phyloP scores from a whole-genome alignment of 2,797 vertebrate species.

The Xenops minutus region DNA sequence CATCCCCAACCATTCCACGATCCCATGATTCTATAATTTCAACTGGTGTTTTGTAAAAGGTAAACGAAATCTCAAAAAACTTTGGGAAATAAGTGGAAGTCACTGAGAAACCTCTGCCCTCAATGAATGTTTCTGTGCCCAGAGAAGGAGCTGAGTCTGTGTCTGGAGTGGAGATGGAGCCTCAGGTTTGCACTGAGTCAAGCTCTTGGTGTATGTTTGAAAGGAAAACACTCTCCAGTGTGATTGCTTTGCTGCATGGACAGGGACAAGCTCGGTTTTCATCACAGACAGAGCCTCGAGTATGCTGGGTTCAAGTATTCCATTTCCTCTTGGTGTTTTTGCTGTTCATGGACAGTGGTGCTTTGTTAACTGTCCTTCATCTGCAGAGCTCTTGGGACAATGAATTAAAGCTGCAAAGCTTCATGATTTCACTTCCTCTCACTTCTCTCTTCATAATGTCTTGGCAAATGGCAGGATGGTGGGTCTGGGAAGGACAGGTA shows the following conservation, averaged over 20 bases:
- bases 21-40: neutral
- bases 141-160: neutral
- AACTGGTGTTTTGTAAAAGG: neutral
- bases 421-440: neutral
- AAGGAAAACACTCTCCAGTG: fast-evolving
- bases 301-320: fast-evolving
- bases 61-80: neutral
- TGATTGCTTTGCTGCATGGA: neutral
- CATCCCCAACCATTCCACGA: fast-evolving
- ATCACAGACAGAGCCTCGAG: fast-evolving
- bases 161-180: neutral
- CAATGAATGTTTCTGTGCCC: fast-evolving
- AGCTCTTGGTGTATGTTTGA: fast-evolving
- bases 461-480: neutral
- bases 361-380: neutral
- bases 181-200: neutral
- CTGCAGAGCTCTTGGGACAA: neutral
- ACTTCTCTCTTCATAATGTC: neutral
- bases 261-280: neutral
- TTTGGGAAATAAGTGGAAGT: neutral
- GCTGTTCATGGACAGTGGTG: neutral
- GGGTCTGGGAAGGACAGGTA: neutral
- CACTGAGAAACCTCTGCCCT: neutral
- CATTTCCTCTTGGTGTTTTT: fast-evolving
- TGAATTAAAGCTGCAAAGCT: neutral